These are phyloP conservation scores for Rotaria magnacalcarata DNA, from an alignment of 2,888 invertebrate species.

Conservation along the genomic window DNA sequence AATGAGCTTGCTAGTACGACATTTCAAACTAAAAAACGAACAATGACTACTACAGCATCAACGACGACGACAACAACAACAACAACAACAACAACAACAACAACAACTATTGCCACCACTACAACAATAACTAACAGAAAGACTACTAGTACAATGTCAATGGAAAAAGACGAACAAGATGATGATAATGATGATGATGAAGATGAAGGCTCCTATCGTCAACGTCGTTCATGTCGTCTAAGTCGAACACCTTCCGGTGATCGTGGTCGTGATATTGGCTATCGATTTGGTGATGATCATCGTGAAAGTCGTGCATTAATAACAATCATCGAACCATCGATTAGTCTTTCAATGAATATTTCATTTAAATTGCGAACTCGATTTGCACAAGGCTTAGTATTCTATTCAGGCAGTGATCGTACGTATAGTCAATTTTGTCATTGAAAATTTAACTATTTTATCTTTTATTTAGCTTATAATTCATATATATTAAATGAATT, in stretches of 20 bases:
- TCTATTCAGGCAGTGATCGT: conserved; percentile 23
- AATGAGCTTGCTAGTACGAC: neutral
- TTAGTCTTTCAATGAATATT: neutral
- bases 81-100: neutral
- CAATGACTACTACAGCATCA: neutral
- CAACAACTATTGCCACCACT: neutral
- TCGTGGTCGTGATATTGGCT: neutral
- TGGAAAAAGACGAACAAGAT: neutral
- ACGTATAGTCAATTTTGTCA: neutral
- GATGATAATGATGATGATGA: neutral
- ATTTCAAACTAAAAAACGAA: neutral
- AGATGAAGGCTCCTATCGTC: neutral
- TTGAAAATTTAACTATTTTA: neutral
- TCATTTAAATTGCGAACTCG: conserved; percentile 32
- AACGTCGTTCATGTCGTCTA: neutral
- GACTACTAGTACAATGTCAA: neutral
- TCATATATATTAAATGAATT: conserved; percentile 34
- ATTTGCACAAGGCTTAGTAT: neutral
- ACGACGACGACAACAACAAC: neutral
- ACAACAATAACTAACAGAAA: neutral
- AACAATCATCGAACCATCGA: neutral
- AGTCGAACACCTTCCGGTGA: neutral
- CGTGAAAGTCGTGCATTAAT: conserved; percentile 6
- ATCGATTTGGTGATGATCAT: conserved; percentile 31
- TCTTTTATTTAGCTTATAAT: neutral